Conservation (phyloP, 2,888 invertebrate species). For the Muscina levida region DNA sequence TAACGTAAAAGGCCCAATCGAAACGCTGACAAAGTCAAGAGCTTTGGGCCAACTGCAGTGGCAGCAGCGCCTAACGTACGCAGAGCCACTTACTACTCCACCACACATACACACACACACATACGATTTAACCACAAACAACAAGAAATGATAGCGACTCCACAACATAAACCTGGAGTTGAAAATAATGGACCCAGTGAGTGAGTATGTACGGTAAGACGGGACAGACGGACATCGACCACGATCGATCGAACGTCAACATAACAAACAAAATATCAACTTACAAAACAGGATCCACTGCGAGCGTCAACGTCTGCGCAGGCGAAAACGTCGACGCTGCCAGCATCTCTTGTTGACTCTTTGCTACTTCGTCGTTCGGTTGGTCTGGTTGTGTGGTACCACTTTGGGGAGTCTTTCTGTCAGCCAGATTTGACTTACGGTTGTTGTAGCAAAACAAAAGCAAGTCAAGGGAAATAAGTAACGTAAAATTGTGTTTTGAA, state of each 20-base stretch:
- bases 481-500: constrained; percentile 12
- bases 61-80: neutral
- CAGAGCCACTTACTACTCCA: constrained; percentile 35
- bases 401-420: constrained; percentile 4
- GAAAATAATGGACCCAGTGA: neutral
- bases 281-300: constrained; percentile 56
- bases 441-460: constrained; percentile 15
- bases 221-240: neutral
- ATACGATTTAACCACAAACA: neutral
- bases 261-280: constrained; percentile 30
- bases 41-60: constrained; percentile 34
- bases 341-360: no score
- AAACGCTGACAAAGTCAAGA: constrained; percentile 59
- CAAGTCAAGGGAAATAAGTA: constrained; percentile 2
- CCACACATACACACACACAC: neutral
- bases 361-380: no score
- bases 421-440: neutral
- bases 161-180: constrained; percentile 15
- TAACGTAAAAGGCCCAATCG: constrained; percentile 52
- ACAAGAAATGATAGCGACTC: neutral
- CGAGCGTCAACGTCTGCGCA: no score
- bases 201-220: neutral
- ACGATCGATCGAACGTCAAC: constrained; percentile 1
- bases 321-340: no score
- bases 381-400: no score